Evolutionary conservation across 53 echinoderm and acorn worm species (phyloP).

Genomic region (Arbacia lixula): DNA sequence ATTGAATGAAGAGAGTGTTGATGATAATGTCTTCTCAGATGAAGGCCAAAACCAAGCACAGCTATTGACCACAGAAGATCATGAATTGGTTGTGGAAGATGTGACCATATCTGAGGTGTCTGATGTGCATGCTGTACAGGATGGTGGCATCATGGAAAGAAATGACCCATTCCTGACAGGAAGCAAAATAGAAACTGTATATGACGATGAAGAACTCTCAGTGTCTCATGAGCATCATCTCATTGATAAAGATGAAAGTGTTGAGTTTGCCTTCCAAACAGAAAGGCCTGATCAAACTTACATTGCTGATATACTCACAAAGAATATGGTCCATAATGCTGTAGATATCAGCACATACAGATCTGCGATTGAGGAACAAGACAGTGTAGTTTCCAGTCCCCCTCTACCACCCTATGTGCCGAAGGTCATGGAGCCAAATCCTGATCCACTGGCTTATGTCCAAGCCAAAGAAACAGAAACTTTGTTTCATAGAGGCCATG

Average conservation of each 20-base stretch:
- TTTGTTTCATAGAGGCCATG: not conserved
- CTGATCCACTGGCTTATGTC: constrained; percentile 30
- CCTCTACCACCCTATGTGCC: not conserved
- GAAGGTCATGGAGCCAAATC: constrained; percentile 10
- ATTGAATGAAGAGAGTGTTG: constrained; percentile 39
- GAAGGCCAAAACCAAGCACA: not conserved
- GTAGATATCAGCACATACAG: constrained; percentile 5
- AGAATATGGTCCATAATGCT: constrained; percentile 13
- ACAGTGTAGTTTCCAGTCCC: not conserved
- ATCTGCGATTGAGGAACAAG: constrained; percentile 6
- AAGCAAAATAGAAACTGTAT: too few relatives aligned
- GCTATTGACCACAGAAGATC: too few relatives aligned
- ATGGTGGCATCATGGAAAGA: too few relatives aligned
- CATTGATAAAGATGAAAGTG: too few relatives aligned
- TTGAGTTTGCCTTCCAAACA: too few relatives aligned
- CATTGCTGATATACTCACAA: constrained; percentile 13
- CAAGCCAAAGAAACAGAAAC: constrained; percentile 25
- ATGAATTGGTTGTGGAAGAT: too few relatives aligned
- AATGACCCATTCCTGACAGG: too few relatives aligned
- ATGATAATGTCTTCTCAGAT: constrained; percentile 15
- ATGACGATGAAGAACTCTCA: too few relatives aligned
- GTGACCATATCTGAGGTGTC: too few relatives aligned
- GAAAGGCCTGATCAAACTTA: not conserved
- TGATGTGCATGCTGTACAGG: too few relatives aligned
- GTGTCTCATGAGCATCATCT: too few relatives aligned